Evolutionary conservation across 2,888 invertebrate species (phyloP), one percentile per base, ranked within the genome.

Genomic region (Caenorhabditis afra): DNA sequence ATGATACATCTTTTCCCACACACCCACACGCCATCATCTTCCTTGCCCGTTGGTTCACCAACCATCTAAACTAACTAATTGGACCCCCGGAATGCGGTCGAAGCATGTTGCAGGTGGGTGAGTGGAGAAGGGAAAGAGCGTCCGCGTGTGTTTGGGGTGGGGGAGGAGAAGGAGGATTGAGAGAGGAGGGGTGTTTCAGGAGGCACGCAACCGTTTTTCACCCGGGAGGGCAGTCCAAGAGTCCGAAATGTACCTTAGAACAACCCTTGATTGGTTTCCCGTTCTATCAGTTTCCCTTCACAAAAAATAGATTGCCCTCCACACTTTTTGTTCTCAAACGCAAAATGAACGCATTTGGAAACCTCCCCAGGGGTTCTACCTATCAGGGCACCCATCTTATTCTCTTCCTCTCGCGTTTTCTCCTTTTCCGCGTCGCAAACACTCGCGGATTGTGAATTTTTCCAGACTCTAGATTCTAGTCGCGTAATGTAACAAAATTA

Each of bases 361-460:
- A 49, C 55, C 47, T 62, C 71, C 71, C 49, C 39, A 49, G 71
- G 62, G 71, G 16, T 37, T 52, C 50, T 66, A 74, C 65, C 74
- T 74, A 74, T 66, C 74, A 71, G 55, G 55, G 62, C 71, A 71
- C 45, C 62, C 71, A 71, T 71, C 71, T 71, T 62, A 67, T 67
- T 67, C 35, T 39, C 53, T 55, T 20, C n/a, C n/a, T n/a, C n/a
- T n/a, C n/a, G n/a, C 29, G 10, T 44, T 45, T 41, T 3, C 29
- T 3, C 29, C n/a, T n/a, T 49, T 16, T 37, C 4, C 35, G 47
- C 10, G 37, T n/a, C 29, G 29, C 29, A 29, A 29, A 45, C 3
- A 8, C 2, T 22, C 8, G n/a, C 23, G 41, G 23, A 35, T 14
- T 3, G 18, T 23, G 45, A 68, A 11, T 37, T n/a, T n/a, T n/a